These are phyloP conservation scores for Chaitophorus viminalis DNA, from an alignment of 2,888 invertebrate genomes.

Conservation along the genomic window DNA sequence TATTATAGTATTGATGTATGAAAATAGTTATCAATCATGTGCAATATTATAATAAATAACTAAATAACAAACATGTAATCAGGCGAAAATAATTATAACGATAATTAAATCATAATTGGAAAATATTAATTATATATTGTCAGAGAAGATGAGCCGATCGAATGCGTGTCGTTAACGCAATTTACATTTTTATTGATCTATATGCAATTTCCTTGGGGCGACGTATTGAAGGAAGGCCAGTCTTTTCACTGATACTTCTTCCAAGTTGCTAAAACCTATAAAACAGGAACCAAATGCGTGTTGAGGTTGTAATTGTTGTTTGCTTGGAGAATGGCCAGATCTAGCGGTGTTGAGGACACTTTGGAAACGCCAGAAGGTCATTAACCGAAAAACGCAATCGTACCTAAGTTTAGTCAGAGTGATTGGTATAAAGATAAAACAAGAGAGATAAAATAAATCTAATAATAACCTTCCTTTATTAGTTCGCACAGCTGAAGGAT, in stretches of 20 bases:
- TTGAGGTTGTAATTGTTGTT: slow-evolving; percentile 59
- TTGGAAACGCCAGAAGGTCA: slow-evolving; percentile 49
- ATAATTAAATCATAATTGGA: neutral
- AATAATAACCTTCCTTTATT: slow-evolving; percentile 37
- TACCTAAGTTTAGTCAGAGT: neutral
- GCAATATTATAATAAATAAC: neutral
- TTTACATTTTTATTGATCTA: slow-evolving; percentile 39
- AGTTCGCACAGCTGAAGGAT: slow-evolving; percentile 50
- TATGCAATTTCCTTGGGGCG: slow-evolving; percentile 21
- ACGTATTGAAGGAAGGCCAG: slow-evolving; percentile 22
- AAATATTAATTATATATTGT: neutral
- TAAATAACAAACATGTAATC: neutral
- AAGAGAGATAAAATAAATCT: slow-evolving; percentile 43
- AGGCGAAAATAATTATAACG: neutral
- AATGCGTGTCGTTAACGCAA: neutral
- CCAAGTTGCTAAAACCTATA: slow-evolving; percentile 22
- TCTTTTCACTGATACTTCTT: neutral
- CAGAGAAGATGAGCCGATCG: neutral
- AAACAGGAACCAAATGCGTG: slow-evolving; percentile 47
- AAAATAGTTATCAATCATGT: neutral
- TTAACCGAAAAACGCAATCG: slow-evolving; percentile 51
- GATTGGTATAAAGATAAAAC: slow-evolving; percentile 24
- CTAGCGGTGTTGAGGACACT: slow-evolving; percentile 49
- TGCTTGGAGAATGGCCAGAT: slow-evolving; percentile 60
- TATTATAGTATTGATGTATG: too few relatives aligned